Percentiles rank a stretch among this genome's conserved stretches.
Conservation (phyloP, 2,888 invertebrate species). For the Noctua janthe region DNA sequence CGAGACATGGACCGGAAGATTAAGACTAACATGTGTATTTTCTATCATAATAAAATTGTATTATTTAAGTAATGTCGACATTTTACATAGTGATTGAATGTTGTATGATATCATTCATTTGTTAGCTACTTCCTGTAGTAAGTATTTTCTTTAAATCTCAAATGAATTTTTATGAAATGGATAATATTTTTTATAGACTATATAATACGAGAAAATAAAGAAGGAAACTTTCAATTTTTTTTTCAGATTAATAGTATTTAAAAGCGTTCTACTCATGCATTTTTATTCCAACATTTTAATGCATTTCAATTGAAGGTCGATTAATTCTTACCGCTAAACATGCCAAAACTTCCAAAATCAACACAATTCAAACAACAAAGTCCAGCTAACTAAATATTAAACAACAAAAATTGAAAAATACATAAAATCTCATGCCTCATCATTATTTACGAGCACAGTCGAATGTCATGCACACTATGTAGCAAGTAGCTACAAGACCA, state of each 20-base stretch:
- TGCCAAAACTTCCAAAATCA: slow-evolving; percentile 26
- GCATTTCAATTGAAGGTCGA: background rate
- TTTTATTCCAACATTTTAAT: background rate
- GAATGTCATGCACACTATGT: slow-evolving; percentile 50
- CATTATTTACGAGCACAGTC: slow-evolving; percentile 30
- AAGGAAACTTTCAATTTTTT: background rate
- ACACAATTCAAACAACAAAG: background rate
- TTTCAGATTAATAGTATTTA: background rate
- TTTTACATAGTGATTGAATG: slow-evolving; percentile 1
- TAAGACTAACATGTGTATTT: background rate
- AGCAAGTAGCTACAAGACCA: slow-evolving; percentile 13
- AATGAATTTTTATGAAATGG: background rate
- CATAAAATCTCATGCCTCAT: slow-evolving; percentile 34
- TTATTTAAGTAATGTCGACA: background rate
- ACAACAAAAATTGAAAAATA: background rate
- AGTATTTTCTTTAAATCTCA: slow-evolving; percentile 1
- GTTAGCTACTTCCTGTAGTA: background rate
- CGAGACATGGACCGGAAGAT: background rate
- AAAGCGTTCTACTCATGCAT: background rate
- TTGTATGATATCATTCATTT: background rate
- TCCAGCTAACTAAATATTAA: background rate
- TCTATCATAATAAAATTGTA: background rate
- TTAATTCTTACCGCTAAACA: slow-evolving; percentile 6
- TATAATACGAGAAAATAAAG: slow-evolving; percentile 3
- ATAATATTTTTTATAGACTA: background rate